Evolutionary conservation across 2,113 vertebrate species (phyloP), one percentile per base, ranked within the genome.

Genomic region (Pygathrix nemaeus): DNA sequence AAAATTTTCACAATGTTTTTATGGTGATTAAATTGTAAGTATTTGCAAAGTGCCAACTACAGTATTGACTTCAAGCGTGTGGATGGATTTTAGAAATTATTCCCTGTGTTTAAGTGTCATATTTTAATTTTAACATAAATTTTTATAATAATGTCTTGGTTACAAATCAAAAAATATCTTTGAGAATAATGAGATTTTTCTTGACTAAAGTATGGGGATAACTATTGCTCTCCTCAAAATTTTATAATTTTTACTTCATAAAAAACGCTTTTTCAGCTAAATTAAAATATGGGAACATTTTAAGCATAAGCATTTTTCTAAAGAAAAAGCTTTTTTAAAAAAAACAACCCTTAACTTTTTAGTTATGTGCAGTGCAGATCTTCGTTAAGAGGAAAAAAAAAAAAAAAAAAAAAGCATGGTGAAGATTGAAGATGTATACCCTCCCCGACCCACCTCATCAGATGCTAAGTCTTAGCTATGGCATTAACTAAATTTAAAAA

Each of bases 91-190:
- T 83, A 16, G 0, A 70, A 72, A 88, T 75, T 35, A 55, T 64
- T 87, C 32, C n/a, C n/a, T 40, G 32, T 78, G 82, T 90, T 70
- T 61, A 93, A 86, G 7, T 43, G 43, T 35, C 30, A 68, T 10
- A 83, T 76, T 85, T 89, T 89, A 84, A 89, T 95, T 84, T 83
- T 48, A 83, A 79, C 52, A 78, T 79, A 89, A 30, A 45, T 40
- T 73, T 92, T 68, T 38, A 55, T 59, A 76, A 23, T 64, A 92
- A 75, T 48, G 38, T 48, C 66, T 81, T 73, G 61, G 17, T 81
- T 55, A 43, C 35, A 94, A 68, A 75, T 68, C 11, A 90, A 93
- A 68, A 94, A 75, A 20, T 43, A 12, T 73, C 8, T 82, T 92
- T 87, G 32, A 55, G 27, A 84, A 94, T 43, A 88, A 82, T 82